Percentiles rank a stretch among this genome's conserved stretches.
Evolutionary conservation across 2,888 invertebrate genomes (phyloP).

Genomic region (Cetonia aurata): DNA sequence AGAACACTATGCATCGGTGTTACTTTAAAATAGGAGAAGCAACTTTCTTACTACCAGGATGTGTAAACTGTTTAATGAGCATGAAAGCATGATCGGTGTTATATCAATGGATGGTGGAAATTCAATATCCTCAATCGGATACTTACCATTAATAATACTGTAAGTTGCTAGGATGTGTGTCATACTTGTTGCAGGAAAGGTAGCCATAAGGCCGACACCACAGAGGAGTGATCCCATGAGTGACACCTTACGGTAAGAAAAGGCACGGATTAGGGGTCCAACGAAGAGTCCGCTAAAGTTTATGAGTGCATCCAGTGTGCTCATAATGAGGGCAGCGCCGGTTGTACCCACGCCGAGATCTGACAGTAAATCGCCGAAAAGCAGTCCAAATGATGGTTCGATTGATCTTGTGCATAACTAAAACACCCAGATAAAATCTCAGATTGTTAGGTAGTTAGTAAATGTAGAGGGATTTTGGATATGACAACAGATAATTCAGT

Average conservation of each 20-base stretch:
- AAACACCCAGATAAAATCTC: constrained; percentile 49
- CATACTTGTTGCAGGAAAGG: constrained; percentile 79
- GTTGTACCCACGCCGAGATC: constrained; percentile 81
- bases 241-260: constrained; percentile 80
- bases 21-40: constrained; percentile 15
- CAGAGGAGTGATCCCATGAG: constrained; percentile 76
- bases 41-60: neutral
- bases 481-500: too few species aligned
- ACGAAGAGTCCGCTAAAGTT: constrained; percentile 85
- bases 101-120: neutral
- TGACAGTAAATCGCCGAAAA: constrained; percentile 80
- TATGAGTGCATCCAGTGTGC: constrained; percentile 81
- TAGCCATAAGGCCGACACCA: constrained; percentile 75
- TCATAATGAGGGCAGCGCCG: constrained; percentile 81
- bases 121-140: neutral
- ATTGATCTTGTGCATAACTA: constrained; percentile 84
- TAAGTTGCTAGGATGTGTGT: constrained; percentile 79
- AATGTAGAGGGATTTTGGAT: too few species aligned
- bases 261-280: constrained; percentile 81
- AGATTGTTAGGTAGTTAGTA: too few species aligned
- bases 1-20: too few species aligned
- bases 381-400: constrained; percentile 84
- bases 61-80: neutral
- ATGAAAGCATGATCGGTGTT: constrained; percentile 28
- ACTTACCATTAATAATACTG: constrained; percentile 81